Percentiles rank a stretch among this genome's conserved stretches.
Conservation (phyloP, 2,113 vertebrate species). For the Hemibates koningsi region DNA sequence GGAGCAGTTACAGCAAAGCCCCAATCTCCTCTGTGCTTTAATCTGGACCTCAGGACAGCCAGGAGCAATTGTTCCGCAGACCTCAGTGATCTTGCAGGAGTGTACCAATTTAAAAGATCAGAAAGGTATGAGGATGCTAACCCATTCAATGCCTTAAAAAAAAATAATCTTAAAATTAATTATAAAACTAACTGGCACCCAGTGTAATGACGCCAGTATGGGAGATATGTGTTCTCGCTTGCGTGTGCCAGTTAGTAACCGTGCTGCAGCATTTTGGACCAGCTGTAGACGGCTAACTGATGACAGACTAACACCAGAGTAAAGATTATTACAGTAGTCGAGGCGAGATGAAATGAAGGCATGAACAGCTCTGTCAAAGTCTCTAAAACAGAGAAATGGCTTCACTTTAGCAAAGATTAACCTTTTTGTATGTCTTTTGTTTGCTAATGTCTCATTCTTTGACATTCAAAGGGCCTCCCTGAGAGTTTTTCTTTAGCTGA, state of each 20-base stretch:
- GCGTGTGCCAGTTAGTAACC: neutral
- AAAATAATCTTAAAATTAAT: neutral
- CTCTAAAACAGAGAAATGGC: neutral
- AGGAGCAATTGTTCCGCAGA: neutral
- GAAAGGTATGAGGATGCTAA: neutral
- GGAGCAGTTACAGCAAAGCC: too few relatives aligned
- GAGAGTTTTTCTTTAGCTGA: neutral
- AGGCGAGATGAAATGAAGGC: neutral
- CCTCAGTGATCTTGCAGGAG: neutral
- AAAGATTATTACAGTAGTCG: neutral
- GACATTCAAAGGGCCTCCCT: neutral
- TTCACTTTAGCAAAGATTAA: neutral
- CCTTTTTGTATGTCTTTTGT: neutral
- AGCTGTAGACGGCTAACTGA: neutral
- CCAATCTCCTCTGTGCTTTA: neutral
- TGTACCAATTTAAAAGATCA: neutral
- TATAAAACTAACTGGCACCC: neutral
- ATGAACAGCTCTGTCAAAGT: neutral
- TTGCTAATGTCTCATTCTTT: neutral
- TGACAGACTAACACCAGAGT: neutral
- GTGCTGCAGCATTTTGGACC: neutral
- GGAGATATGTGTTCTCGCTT: neutral
- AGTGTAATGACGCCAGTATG: neutral
- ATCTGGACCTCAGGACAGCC: neutral
- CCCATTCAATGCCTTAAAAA: neutral